Evolutionary conservation across 2,888 invertebrate genomes (phyloP).

Genomic region (Ischnura elegans): DNA sequence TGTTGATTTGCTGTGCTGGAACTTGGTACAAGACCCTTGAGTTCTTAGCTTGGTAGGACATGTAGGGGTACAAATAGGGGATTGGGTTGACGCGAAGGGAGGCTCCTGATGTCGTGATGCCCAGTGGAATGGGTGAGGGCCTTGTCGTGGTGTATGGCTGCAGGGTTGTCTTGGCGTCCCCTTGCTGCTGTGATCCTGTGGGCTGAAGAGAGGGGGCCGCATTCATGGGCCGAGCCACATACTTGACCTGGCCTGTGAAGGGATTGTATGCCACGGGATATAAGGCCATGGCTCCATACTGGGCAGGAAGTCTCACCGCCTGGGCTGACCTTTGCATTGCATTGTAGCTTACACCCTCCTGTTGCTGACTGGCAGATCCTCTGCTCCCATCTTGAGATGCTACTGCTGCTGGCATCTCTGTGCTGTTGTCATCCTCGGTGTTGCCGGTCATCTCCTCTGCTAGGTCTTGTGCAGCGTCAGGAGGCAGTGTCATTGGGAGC

Average conservation of each 20-base stretch:
- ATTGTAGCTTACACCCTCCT: background rate
- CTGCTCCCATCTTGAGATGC: background rate
- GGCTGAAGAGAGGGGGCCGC: background rate
- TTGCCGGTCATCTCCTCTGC: background rate
- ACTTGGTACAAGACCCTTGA: constrained; percentile 32
- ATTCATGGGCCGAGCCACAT: background rate
- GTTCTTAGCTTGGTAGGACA: background rate
- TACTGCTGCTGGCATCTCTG: background rate
- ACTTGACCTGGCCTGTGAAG: background rate
- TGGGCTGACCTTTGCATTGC: background rate
- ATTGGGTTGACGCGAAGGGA: background rate
- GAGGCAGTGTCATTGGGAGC: background rate
- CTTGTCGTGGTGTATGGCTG: background rate
- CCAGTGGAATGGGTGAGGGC: background rate
- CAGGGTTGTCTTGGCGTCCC: background rate
- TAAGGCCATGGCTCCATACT: constrained; percentile 24
- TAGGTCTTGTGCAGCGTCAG: background rate
- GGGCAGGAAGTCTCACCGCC: background rate
- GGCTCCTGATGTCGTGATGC: background rate
- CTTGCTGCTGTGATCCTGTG: background rate
- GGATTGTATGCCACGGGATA: constrained; percentile 41
- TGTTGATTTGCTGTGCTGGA: constrained; percentile 10
- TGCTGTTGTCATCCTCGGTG: background rate
- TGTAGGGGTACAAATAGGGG: constrained; percentile 23
- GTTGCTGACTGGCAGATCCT: background rate